These are phyloP conservation scores for Greenwoodochromis staneri DNA, from an alignment of 2,113 vertebrate genomes.

Conservation along the genomic window DNA sequence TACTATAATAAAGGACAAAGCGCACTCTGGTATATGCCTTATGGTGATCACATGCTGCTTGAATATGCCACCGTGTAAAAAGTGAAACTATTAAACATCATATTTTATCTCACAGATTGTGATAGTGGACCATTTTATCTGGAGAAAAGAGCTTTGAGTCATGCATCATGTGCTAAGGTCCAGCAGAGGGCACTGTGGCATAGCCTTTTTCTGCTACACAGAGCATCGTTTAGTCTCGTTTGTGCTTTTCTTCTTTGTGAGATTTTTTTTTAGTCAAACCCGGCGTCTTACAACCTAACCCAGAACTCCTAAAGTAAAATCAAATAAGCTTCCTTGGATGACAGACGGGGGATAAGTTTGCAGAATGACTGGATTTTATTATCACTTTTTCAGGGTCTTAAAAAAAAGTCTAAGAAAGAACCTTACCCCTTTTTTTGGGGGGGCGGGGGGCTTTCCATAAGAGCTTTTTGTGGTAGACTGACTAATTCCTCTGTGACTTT, in stretches of 20 bases:
- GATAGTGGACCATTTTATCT: background rate
- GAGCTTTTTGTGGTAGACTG: background rate
- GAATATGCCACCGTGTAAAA: background rate
- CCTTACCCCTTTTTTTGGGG: background rate
- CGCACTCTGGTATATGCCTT: background rate
- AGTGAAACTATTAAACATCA: background rate
- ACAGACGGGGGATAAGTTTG: background rate
- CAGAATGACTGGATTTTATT: background rate
- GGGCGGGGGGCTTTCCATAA: background rate
- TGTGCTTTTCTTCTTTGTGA: background rate
- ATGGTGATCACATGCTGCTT: background rate
- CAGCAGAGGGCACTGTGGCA: constrained; percentile 45
- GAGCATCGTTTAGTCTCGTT: background rate
- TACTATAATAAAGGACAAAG: background rate
- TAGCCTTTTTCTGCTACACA: background rate
- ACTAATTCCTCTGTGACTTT: background rate
- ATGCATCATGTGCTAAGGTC: background rate
- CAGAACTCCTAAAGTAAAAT: background rate
- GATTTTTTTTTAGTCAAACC: background rate
- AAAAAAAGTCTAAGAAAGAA: background rate
- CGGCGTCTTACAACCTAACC: background rate
- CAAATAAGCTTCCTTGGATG: background rate
- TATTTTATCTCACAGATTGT: background rate
- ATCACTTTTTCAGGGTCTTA: background rate
- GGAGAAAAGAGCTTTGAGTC: background rate